Evolutionary conservation across 2,113 vertebrate genomes (phyloP), one percentile per base, ranked within the genome.

Genomic region (Cercocebus atys): DNA sequence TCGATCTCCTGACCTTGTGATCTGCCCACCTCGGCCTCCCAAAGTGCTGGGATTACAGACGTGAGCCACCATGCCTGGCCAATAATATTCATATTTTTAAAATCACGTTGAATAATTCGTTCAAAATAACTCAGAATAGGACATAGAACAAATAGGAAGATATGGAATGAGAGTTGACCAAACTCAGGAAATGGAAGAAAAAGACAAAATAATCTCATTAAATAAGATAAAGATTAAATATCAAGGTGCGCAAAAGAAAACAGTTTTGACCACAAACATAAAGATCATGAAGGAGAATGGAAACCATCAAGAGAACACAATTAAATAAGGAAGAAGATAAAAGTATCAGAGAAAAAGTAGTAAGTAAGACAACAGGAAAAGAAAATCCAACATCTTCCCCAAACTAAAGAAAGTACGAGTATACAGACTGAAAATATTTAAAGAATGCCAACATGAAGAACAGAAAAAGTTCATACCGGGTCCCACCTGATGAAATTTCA

Each of bases 191-290:
- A 80, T 45, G 22, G 30, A 90, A 45, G 25, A 85, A 86, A 90
- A 85, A 80, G 30, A 73, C 16, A 90, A 96, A 64, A 52, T 38
- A 93, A 90, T 96, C 52, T 80, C 52, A 90, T 55, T 55, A 20
- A 55, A 20, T 7, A 61, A 96, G 84, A 66, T 70, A 73, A 76
- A 92, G 40, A 50, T 88, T 66, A 47, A 38, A 88, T 70, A 78
- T 89, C 35, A 84, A 70, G 50, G 22, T 40, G 20, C 40, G 25
- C 14, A 79, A 30, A 16, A 61, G 47, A 93, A 89, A 96, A 93
- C 12, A 72, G 27, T 79, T 80, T 73, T 61, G 79, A 93, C 12
- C 70, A 84, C 43, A 93, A 87, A 57, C 12, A 75, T 57, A 75
- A 86, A 30, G 61, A 18, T 70, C 73, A 73, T 25, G 59, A 22